phyloP scores from a whole-genome alignment of 2,113 vertebrate genomes.

The Heterocephalus glaber region DNA sequence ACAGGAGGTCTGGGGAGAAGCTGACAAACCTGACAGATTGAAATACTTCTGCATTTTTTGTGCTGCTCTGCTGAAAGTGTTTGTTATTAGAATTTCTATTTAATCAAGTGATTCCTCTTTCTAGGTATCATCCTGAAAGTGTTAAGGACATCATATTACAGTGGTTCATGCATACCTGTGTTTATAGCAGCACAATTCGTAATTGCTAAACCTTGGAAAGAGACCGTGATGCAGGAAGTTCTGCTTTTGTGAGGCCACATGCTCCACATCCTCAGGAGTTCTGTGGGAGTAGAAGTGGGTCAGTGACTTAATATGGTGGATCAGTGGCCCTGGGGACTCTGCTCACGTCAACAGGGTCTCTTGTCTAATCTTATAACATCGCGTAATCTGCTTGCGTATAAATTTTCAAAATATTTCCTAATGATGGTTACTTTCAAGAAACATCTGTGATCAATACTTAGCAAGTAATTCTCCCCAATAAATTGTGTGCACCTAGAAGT shows the following conservation, averaged over 20 bases:
- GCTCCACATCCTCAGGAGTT: background rate
- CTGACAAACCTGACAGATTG: background rate
- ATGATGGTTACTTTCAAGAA: background rate
- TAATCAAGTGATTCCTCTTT: background rate
- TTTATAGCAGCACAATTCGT: background rate
- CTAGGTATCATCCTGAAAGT: background rate
- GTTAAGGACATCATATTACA: background rate
- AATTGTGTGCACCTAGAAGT: background rate
- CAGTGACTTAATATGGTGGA: background rate
- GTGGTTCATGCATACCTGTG: background rate
- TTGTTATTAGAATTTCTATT: background rate
- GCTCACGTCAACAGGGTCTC: background rate
- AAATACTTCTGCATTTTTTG: background rate
- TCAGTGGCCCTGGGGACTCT: background rate
- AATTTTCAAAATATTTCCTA: conserved; percentile 33
- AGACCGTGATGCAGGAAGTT: background rate
- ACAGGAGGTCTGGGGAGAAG: background rate
- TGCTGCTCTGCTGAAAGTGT: background rate
- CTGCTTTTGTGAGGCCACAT: background rate
- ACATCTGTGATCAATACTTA: background rate
- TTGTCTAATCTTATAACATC: background rate
- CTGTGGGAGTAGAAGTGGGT: fast-evolving
- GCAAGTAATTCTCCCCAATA: background rate
- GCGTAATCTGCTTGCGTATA: background rate
- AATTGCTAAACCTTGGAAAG: background rate